Evolutionary conservation across 2,797 vertebrate genomes (phyloP).

Genomic region (Strix occidentalis): DNA sequence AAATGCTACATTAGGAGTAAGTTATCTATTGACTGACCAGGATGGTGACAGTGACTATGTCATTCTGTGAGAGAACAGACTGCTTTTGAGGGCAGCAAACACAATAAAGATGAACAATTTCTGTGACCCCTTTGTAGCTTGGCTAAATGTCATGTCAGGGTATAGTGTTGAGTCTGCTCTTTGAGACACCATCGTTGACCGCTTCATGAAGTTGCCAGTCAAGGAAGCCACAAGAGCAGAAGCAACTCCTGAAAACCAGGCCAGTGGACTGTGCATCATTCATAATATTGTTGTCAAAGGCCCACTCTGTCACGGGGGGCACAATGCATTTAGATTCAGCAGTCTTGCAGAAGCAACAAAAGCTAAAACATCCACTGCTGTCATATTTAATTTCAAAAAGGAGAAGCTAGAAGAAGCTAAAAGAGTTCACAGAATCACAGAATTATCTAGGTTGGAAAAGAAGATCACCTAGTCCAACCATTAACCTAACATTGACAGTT

Average conservation of each 20-base stretch:
- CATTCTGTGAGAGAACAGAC: background rate
- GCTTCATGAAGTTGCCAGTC: background rate
- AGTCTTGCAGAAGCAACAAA: background rate
- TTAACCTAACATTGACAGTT: too few relatives aligned
- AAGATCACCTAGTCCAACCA: too few relatives aligned
- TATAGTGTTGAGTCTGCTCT: background rate
- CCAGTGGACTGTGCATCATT: rapidly evolving
- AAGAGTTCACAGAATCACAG: background rate
- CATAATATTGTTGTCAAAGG: background rate
- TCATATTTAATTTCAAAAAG: background rate
- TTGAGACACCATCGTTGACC: background rate
- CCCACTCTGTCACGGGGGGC: rapidly evolving
- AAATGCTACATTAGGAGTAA: background rate
- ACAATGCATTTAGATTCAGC: background rate
- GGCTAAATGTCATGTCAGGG: background rate
- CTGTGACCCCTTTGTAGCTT: background rate
- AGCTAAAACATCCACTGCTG: background rate
- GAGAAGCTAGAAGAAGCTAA: background rate
- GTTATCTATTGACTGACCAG: background rate
- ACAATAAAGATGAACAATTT: background rate
- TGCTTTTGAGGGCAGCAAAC: background rate
- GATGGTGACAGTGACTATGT: background rate
- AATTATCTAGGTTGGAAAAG: too few relatives aligned
- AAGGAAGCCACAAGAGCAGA: background rate
- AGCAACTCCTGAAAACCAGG: background rate